Conservation (phyloP, 2,797 vertebrate species). For the Sebastes melanostomus region DNA sequence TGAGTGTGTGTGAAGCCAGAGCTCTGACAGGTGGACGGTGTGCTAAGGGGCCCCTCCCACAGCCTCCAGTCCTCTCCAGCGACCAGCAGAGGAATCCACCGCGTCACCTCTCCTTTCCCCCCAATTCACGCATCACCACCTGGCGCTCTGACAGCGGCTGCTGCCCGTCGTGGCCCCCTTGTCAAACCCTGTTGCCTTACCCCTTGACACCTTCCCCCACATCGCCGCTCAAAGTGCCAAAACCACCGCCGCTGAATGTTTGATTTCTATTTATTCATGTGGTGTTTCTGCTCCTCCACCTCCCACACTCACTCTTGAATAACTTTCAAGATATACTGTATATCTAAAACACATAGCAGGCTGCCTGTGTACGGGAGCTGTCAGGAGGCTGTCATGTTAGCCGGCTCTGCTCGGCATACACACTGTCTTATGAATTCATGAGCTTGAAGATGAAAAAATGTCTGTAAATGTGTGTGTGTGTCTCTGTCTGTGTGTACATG, state of each 20-base stretch:
- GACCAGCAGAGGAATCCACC: constrained; percentile 33
- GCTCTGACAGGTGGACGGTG: constrained; percentile 61
- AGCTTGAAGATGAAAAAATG: constrained; percentile 65
- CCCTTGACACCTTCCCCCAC: constrained; percentile 64
- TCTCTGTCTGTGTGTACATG: constrained; percentile 27
- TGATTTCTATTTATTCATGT: constrained; percentile 82
- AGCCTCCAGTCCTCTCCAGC: constrained; percentile 28
- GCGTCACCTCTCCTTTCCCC: constrained; percentile 48
- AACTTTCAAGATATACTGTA: constrained; percentile 73
- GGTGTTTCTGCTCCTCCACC: constrained; percentile 44
- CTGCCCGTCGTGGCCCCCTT: constrained; percentile 61
- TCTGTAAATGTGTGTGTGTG: constrained; percentile 26
- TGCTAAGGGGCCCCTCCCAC: constrained; percentile 20
- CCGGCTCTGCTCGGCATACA: constrained; percentile 58
- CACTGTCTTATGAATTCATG: constrained; percentile 74
- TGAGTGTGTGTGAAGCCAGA: constrained; percentile 8
- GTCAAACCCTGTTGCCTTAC: constrained; percentile 75
- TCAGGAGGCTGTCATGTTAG: constrained; percentile 80
- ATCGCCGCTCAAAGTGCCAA: constrained; percentile 71
- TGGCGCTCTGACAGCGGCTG: constrained; percentile 75
- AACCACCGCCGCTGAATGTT: constrained; percentile 61
- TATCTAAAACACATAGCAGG: constrained; percentile 65
- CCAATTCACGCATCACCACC: constrained; percentile 78
- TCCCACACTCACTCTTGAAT: constrained; percentile 54
- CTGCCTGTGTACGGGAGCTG: constrained; percentile 75